Evolutionary conservation across 1,140 invertebrate species (phyloP), one percentile per base, ranked within the genome.

Genomic region (Pseudomyrmex pallidus): DNA sequence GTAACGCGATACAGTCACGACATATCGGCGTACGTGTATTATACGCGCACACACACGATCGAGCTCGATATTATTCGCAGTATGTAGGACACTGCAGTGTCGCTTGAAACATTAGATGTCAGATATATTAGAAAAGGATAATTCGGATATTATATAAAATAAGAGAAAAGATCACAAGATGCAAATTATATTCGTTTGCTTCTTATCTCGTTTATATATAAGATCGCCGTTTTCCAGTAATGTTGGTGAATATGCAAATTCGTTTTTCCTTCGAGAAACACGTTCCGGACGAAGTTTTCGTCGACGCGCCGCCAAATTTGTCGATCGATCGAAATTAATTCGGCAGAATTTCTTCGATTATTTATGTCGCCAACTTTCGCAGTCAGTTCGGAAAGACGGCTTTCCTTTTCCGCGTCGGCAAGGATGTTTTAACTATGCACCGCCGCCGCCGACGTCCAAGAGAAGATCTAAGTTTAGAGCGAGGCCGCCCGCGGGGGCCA

Each of bases 1-100:
- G 64, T 87, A 87, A 87, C 57, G 73, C 48, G 74, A 64, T 52
- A 44, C 50, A 77, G 74, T 68, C 85, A 84, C 61, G 82, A 74
- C 15, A 72, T 78, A 54, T 62, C 57, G 57, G n/a, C 73, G 10
- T 54, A 46, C 67, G 13, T 44, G 52, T 17, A 46, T 25, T n/a
- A 22, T n/a, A 22, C 7, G 48, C n/a, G 20, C 44, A 35, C 25
- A 67, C n/a, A 56, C 12, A 9, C 17, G 4, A 57, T 0, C 15
- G 17, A 68, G n/a, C 52, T 70, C 20, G 15, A 67, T 78, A 78
- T 78, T 68, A 68, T 70, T 15, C 64, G 20, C 44, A 22, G 12
- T 64, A 76, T 74, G 59, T 76, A 66, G 76, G 35, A 78, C 74
- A 20, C 20, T 35, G 8, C 20, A 70, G 35, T 77, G 46, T 13